phyloP scores from a whole-genome alignment of 1,140 invertebrate genomes.

The Maconellicoccus hirsutus region DNA sequence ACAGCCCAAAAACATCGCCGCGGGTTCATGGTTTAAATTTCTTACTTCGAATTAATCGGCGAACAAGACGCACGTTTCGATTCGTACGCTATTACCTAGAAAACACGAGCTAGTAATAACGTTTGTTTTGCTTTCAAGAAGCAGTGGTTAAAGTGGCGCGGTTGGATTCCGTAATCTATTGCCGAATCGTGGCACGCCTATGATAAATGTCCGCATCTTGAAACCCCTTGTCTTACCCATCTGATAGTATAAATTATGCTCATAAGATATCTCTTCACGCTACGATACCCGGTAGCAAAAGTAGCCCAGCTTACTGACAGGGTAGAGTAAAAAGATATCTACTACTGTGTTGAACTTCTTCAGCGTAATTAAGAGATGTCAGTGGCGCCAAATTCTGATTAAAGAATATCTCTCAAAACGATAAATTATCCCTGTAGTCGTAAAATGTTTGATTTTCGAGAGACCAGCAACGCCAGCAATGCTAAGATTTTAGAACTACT shows the following conservation, averaged over 20 bases:
- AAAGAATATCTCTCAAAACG: not conserved
- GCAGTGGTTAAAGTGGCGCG: conserved; percentile 14
- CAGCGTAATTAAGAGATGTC: not conserved
- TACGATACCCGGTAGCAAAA: conserved; percentile 17
- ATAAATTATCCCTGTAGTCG: not conserved
- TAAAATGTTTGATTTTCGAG: not conserved
- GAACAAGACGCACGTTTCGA: not conserved
- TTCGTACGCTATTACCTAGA: not conserved
- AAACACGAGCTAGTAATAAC: not conserved
- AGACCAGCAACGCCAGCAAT: not conserved
- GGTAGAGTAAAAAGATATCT: not conserved
- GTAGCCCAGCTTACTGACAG: not conserved
- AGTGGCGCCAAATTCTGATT: not conserved
- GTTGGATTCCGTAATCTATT: conserved; percentile 20
- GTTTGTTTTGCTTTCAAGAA: conserved; percentile 5
- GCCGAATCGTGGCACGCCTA: conserved; percentile 15
- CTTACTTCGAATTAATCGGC: too few relatives aligned
- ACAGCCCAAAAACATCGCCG: too few relatives aligned
- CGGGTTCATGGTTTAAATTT: too few relatives aligned
- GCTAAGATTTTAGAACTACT: not conserved
- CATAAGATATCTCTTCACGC: not conserved
- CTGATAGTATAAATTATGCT: conserved; percentile 16
- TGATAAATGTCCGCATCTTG: conserved; percentile 17
- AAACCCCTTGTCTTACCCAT: conserved; percentile 12
- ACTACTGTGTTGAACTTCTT: not conserved